These are phyloP conservation scores for Monopterus albus DNA, from an alignment of 2,113 vertebrate species.

Conservation along the genomic window DNA sequence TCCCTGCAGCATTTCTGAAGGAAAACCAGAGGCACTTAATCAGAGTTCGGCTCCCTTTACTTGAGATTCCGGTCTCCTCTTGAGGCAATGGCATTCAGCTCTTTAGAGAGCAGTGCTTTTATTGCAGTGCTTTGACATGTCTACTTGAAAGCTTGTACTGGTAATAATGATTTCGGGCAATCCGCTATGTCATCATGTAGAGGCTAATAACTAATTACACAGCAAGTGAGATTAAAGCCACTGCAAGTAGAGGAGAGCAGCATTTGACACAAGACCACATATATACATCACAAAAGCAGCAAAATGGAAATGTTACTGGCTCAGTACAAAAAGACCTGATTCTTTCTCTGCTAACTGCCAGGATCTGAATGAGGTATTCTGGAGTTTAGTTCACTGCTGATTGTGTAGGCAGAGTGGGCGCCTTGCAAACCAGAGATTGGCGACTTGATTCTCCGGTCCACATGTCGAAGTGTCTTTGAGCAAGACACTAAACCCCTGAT, in stretches of 20 bases:
- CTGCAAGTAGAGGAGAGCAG: conserved; percentile 3
- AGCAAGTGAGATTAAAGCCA: conserved; percentile 36
- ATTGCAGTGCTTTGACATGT: conserved; percentile 41
- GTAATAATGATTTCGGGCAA: conserved; percentile 34
- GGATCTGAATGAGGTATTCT: conserved; percentile 20
- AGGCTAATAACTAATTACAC: conserved; percentile 53
- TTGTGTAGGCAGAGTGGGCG: too few relatives aligned
- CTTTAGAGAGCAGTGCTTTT: conserved; percentile 23
- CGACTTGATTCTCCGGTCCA: too few relatives aligned
- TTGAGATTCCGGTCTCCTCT: conserved; percentile 38
- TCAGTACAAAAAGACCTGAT: conserved; percentile 9
- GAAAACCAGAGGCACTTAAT: conserved; percentile 47
- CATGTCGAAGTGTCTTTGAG: too few relatives aligned
- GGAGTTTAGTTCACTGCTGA: conserved; percentile 8
- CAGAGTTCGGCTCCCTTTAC: conserved; percentile 24
- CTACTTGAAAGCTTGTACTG: conserved; percentile 19
- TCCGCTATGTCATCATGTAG: not conserved
- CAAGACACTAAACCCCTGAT: too few relatives aligned
- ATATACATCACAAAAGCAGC: conserved; percentile 26
- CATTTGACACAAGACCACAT: conserved; percentile 8
- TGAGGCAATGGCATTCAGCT: conserved; percentile 1
- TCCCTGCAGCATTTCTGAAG: conserved; percentile 22
- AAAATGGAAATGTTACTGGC: conserved; percentile 28
- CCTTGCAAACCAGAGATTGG: too few relatives aligned
- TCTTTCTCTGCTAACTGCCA: conserved; percentile 26